Conservation (phyloP, 2,113 vertebrate genomes). For the Python bivittatus region DNA sequence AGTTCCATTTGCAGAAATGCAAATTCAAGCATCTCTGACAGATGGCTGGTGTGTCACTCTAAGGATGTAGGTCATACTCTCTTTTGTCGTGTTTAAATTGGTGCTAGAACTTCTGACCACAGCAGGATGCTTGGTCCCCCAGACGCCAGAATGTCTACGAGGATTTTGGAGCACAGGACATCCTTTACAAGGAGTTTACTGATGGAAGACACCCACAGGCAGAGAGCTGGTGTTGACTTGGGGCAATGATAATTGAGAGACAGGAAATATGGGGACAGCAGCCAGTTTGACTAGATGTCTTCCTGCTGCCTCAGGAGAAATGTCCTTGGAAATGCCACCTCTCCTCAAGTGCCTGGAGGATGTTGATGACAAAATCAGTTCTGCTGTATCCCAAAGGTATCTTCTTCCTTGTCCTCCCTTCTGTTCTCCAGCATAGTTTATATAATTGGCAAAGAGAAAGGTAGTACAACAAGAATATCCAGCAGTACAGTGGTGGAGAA, state of each 20-base stretch:
- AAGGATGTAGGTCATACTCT: neutral
- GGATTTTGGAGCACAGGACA: neutral
- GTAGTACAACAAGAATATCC: neutral
- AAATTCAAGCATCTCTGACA: neutral
- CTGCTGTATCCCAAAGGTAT: neutral
- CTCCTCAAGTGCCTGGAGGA: constrained; percentile 11
- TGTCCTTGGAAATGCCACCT: neutral
- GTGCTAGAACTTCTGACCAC: neutral
- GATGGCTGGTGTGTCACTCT: neutral
- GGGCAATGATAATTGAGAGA: accelerated
- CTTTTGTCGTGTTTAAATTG: neutral
- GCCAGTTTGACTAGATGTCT: accelerated
- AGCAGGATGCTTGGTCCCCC: neutral
- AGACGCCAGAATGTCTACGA: constrained; percentile 19
- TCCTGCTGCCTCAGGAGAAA: constrained; percentile 10
- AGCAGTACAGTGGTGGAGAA: neutral
- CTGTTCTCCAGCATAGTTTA: neutral
- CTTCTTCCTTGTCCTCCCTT: neutral
- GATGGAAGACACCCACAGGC: neutral
- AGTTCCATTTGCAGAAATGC: neutral
- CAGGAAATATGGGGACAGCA: neutral
- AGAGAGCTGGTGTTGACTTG: neutral
- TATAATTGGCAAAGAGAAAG: neutral
- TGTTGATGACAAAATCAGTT: constrained; percentile 13
- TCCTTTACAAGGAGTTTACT: neutral